These are phyloP conservation scores for Puma concolor DNA, from an alignment of 2,113 vertebrate species.

Conservation along the genomic window DNA sequence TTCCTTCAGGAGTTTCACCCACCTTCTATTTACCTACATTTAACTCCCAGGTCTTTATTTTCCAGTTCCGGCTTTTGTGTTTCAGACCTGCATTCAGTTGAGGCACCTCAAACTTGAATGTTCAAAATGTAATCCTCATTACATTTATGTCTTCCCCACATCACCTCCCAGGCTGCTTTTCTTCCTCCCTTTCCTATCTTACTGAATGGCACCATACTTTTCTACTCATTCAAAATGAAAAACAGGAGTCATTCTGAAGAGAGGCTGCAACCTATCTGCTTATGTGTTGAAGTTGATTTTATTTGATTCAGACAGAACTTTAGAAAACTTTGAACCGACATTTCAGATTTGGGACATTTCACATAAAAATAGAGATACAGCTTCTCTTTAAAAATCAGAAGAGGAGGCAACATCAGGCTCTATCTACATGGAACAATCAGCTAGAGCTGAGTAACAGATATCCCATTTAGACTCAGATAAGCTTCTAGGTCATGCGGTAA, in stretches of 20 bases:
- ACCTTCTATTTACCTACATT: background rate
- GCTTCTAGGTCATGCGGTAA: background rate
- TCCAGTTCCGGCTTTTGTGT: background rate
- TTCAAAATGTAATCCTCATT: background rate
- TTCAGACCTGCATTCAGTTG: background rate
- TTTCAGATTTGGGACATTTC: background rate
- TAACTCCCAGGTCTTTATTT: background rate
- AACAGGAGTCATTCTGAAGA: background rate
- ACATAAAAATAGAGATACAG: background rate
- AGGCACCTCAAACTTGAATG: background rate
- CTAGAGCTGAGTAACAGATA: background rate
- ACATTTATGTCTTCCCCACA: background rate
- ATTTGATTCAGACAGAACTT: background rate
- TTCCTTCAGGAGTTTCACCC: background rate
- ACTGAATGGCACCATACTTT: background rate
- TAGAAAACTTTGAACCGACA: background rate
- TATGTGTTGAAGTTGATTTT: background rate
- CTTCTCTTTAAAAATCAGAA: conserved; percentile 44
- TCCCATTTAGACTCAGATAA: background rate
- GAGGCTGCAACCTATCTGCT: background rate
- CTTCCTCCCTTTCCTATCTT: background rate
- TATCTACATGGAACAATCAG: background rate
- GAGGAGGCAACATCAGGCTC: background rate
- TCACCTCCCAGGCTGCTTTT: background rate
- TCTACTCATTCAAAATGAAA: background rate